A percentile compares a stretch with the other conserved stretches of the same genome.
Evolutionary conservation across 2,888 invertebrate genomes (phyloP).

Genomic region (Slavum lentiscoides): DNA sequence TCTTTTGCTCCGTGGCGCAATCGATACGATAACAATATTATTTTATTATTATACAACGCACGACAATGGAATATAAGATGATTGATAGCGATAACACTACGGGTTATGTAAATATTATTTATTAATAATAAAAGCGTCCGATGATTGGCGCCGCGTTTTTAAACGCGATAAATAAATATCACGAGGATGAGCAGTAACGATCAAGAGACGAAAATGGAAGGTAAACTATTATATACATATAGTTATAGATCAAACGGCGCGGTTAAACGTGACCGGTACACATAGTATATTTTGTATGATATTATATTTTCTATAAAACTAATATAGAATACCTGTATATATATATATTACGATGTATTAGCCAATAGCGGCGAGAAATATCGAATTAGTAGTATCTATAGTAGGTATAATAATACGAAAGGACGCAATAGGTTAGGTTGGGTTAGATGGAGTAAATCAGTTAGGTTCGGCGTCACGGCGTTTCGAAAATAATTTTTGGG

Average conservation of each 20-base stretch:
- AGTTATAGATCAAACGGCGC: neutral
- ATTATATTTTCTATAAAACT: too few relatives aligned
- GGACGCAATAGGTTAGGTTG: too few relatives aligned
- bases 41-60: too few relatives aligned
- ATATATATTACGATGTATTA: too few relatives aligned
- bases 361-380: too few relatives aligned
- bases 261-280: neutral
- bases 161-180: constrained; percentile 25
- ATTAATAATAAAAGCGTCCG: neutral
- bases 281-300: neutral
- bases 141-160: constrained; percentile 17
- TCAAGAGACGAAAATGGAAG: neutral
- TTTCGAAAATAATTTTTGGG: too few relatives aligned
- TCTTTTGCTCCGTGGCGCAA: constrained; percentile 2
- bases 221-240: neutral
- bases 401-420: too few relatives aligned
- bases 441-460: too few relatives aligned
- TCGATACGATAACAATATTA: neutral
- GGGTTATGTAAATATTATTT: too few relatives aligned
- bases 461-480: too few relatives aligned
- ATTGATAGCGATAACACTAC: constrained; percentile 14
- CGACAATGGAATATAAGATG: constrained; percentile 3
- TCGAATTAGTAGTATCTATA: too few relatives aligned
- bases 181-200: neutral
- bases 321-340: neutral